Evolutionary conservation across 2,888 invertebrate species (phyloP), one percentile per base, ranked within the genome.

Genomic region (Terebella lapidaria): DNA sequence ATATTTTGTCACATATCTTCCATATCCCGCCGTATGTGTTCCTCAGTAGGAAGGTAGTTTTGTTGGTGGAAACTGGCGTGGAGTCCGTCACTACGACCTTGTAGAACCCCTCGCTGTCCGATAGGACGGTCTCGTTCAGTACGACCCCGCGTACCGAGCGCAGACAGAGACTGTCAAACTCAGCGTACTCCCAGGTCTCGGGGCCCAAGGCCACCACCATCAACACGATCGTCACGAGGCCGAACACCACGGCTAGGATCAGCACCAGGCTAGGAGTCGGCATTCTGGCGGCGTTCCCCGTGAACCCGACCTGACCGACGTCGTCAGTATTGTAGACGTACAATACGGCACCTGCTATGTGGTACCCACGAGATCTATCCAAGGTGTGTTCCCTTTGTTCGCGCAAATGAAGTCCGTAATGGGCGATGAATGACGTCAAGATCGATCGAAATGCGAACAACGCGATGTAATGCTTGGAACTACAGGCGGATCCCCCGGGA

Each of bases 281-380:
- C 49, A 49, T 49, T 35, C n/a, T 35, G 42, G 42, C 42, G 42
- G 42, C 42, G n/a, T n/a, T n/a, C n/a, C n/a, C n/a, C n/a, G n/a
- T n/a, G n/a, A n/a, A n/a, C n/a, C n/a, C n/a, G n/a, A n/a, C n/a
- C n/a, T n/a, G n/a, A n/a, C n/a, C n/a, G n/a, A n/a, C n/a, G n/a
- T n/a, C n/a, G n/a, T n/a, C n/a, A n/a, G n/a, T n/a, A n/a, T n/a
- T n/a, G n/a, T n/a, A n/a, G n/a, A n/a, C n/a, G n/a, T n/a, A n/a
- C n/a, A n/a, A n/a, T n/a, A n/a, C n/a, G n/a, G n/a, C n/a, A n/a
- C n/a, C n/a, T n/a, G n/a, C n/a, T n/a, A n/a, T n/a, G n/a, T n/a
- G n/a, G n/a, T n/a, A n/a, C n/a, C n/a, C n/a, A n/a, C n/a, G n/a
- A n/a, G n/a, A n/a, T n/a, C n/a, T n/a, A n/a, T n/a, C n/a, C n/a